Evolutionary conservation across 2,113 vertebrate genomes (phyloP), one percentile per base, ranked within the genome.

Genomic region (Sinocyclocheilus maitianheensis): DNA sequence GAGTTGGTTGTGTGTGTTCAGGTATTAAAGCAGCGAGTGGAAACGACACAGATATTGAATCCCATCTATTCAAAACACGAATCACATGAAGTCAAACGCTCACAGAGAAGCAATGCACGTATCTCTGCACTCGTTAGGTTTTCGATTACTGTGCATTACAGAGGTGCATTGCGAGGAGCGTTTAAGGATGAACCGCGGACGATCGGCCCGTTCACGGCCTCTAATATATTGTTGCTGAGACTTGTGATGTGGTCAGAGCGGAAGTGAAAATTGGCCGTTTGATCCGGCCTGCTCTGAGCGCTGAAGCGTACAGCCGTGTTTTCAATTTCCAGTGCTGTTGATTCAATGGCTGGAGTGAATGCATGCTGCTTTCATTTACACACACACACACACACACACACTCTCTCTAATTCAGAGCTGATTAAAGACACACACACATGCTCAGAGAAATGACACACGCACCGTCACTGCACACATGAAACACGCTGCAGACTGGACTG

Each of bases 241-340:
- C 67, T 16, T 43, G 43, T 43, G 43, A 9, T 43, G 43, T 43
- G 43, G 8, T 43, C 8, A 1, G 8, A 1, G 30, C 16, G 67
- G 14, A 69, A 37, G 67, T 71, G 1, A 18, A 71, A 84, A 67
- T 48, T 7, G 40, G 1, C 1, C 13, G 37, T 46, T 11, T 46
- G 43, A 46, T 46, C 43, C 30, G 30, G 2, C 2, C 2, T 11
- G 37, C 81, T 62, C 40, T 55, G 48, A 26, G 58, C 79, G 55
- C 37, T 26, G 77, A 46, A 65, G 83, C 40, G 3, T 48, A 67
- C 24, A 20, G 43, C 26, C 11, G 30, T 77, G 75, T 67, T 78
- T 65, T 85, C 78, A 85, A 88, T 88, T 82, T 82, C 78, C 62
- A 77, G 34, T 76, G 71, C 62, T 77, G 62, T 77, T 82, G 84